Base-by-base conservation (phyloP, 1,140 invertebrate genomes). In the Musca domestica region DNA sequence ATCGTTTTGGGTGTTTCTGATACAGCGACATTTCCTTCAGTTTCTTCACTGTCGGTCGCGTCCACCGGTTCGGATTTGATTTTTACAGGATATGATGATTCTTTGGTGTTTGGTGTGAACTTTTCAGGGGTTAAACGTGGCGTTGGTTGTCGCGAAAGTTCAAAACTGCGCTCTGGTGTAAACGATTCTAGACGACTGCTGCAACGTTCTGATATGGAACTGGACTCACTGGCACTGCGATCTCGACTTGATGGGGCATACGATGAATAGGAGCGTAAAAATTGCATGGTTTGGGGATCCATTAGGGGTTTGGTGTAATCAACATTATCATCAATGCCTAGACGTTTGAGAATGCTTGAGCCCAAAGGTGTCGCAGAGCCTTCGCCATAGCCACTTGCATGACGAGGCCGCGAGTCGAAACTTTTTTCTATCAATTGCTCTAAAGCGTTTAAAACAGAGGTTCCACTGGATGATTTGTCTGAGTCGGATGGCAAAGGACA, bases 381-480 rank as follows among this genome's bases (percentile, higher is more conserved):
- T 0, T 70, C 63, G 1, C 67, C 69, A 14, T 64, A 67, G 22
- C 83, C 84, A 10, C 85, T 85, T n/a, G 84, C 83, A 82, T 93
- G 89, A 61, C 90, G 85, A 12, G 88, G 86, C 27, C 94, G 86
- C 17, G 93, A 93, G 76, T 96, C 95, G 78, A 98, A 98, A 82
- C 95, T 98, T 81, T 97, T 97, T 78, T 98, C 95, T 78, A 98
- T 98, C 68, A 98, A 86, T 77, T 96, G 96, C 83, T 98, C 95
- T 74, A 98, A 95, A 7, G 95, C 95, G 81, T 95, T 96, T 3
- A 98, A 83, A 19, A 98, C 95, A 0, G 95, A 97, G 4, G 92
- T 92, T 1, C 90, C 91, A 2, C 90, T 90, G 0, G 76, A 79
- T 17, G 46, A 2, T 20, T 78, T 83, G 23, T 71, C 68, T 5